These are phyloP conservation scores for Phylloscopus whistleri DNA, from an alignment of 2,113 vertebrate species.

Conservation along the genomic window DNA sequence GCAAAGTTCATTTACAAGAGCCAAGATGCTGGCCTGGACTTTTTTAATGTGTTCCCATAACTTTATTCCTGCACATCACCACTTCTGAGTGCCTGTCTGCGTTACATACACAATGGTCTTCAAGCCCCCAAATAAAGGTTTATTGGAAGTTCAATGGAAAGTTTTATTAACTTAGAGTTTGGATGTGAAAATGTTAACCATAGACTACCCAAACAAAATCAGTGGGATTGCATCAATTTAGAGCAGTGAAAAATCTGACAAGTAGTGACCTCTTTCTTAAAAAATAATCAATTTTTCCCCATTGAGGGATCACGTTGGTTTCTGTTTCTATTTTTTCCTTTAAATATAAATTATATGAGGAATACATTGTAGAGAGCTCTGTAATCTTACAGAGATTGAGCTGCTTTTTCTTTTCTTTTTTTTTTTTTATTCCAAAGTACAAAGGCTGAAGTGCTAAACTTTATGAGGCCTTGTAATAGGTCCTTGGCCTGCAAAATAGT, in stretches of 20 bases:
- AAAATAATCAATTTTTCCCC: not conserved
- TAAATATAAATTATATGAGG: not conserved
- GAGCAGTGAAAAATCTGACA: not conserved
- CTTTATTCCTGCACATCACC: not conserved
- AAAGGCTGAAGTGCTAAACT: not conserved
- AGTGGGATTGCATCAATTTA: not conserved
- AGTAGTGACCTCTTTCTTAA: not conserved
- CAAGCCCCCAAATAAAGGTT: not conserved
- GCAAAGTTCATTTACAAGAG: not conserved
- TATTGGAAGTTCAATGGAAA: not conserved
- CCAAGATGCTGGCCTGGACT: not conserved
- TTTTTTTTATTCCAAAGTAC: not conserved
- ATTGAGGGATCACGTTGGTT: not conserved
- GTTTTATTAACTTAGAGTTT: not conserved
- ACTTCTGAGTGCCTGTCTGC: not conserved
- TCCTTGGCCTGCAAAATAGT: not conserved
- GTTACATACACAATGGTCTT: not conserved
- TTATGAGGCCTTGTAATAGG: slow-evolving; percentile 11
- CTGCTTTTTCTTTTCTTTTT: not conserved
- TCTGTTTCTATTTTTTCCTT: not conserved
- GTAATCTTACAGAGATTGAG: not conserved
- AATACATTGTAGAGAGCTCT: not conserved
- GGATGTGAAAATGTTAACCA: not conserved
- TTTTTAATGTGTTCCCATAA: not conserved
- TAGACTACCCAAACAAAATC: not conserved